These are phyloP conservation scores for Spheniscus humboldti DNA, from an alignment of 2,797 vertebrate genomes.

Conservation along the genomic window DNA sequence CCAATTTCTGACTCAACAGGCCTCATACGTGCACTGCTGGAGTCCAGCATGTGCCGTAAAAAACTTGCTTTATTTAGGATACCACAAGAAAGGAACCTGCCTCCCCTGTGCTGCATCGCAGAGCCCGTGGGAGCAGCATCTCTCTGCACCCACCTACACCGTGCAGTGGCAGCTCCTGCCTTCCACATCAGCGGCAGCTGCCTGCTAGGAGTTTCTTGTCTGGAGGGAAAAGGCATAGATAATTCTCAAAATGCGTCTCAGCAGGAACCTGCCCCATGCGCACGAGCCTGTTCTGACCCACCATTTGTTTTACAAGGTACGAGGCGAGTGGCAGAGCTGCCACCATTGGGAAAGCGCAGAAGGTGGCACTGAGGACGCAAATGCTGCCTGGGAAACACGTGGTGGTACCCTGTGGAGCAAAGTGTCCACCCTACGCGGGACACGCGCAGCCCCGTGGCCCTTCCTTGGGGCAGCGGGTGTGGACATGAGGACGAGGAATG, in stretches of 20 bases:
- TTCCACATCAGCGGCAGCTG: rapidly evolving
- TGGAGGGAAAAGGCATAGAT: neutral
- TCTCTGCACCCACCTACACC: neutral
- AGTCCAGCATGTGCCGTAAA: neutral
- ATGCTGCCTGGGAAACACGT: neutral
- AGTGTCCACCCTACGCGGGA: rapidly evolving
- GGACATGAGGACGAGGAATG: rapidly evolving
- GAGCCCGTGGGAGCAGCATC: neutral
- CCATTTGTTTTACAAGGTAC: neutral
- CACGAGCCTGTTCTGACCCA: neutral
- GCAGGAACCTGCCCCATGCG: neutral
- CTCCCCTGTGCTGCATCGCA: neutral
- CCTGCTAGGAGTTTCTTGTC: neutral
- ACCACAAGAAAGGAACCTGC: neutral
- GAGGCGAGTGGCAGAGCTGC: rapidly evolving
- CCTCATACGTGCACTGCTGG: neutral
- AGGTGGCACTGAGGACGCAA: neutral
- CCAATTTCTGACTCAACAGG: neutral
- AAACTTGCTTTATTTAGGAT: neutral
- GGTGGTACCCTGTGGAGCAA: neutral
- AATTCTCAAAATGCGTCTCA: neutral
- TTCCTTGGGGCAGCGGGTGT: neutral
- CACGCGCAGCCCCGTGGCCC: rapidly evolving
- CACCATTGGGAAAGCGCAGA: rapidly evolving
- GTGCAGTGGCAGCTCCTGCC: rapidly evolving